These are phyloP conservation scores for Paraescarpia echinospica DNA, from an alignment of 1,140 invertebrate genomes.

Conservation along the genomic window DNA sequence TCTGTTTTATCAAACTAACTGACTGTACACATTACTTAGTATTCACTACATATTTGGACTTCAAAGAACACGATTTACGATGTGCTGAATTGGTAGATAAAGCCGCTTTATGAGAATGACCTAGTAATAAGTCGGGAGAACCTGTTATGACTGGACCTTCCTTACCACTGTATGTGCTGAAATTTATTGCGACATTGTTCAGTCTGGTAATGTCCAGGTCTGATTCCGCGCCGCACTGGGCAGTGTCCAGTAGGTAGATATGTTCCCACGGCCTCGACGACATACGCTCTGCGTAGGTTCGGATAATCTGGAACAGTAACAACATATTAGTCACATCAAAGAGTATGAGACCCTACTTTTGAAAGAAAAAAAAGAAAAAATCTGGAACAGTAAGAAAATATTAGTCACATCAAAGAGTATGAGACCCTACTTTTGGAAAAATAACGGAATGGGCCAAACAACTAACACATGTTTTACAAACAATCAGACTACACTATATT, in stretches of 20 bases:
- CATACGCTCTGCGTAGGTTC: constrained; percentile 21
- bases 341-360: neutral
- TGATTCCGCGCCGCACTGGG: constrained; percentile 22
- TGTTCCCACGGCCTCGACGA: constrained; percentile 20
- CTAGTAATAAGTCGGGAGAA: neutral
- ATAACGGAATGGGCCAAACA: too few species aligned
- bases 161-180: neutral
- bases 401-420: neutral
- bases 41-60: neutral
- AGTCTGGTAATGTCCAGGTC: neutral
- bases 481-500: too few species aligned
- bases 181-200: neutral
- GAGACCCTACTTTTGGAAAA: neutral
- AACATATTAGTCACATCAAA: neutral
- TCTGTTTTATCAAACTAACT: neutral
- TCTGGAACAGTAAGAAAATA: constrained; percentile 8
- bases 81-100: neutral
- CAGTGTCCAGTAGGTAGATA: constrained; percentile 22
- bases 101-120: neutral
- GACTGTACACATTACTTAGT: neutral
- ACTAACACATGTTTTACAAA: too few species aligned
- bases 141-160: neutral
- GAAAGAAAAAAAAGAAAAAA: neutral
- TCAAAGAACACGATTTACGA: neutral
- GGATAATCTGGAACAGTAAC: constrained; percentile 17